Percentiles rank a stretch among this genome's conserved stretches.
phyloP scores from a whole-genome alignment of 2,797 vertebrate genomes.

The Orestias chungarensis region DNA sequence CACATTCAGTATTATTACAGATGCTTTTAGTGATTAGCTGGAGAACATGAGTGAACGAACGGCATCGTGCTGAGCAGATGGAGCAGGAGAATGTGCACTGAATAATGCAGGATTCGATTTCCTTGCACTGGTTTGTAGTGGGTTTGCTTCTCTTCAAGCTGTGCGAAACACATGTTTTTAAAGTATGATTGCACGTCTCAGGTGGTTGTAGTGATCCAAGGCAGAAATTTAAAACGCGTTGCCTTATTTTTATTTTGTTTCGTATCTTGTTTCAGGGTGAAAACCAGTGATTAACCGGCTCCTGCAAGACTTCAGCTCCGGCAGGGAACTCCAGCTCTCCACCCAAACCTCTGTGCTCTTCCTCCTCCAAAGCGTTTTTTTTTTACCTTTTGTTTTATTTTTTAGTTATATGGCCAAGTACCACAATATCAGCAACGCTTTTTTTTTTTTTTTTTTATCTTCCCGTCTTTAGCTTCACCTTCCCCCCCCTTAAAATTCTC shows the following conservation, averaged over 20 bases:
- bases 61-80: no score
- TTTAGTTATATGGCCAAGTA: conserved; percentile 7
- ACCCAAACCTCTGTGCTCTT: conserved; percentile 30
- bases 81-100: no score
- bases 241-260: conserved; percentile 18
- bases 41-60: no score
- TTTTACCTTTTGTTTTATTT: neutral
- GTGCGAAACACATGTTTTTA: neutral
- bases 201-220: neutral
- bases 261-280: conserved; percentile 70
- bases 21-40: no score
- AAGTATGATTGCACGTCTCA: neutral
- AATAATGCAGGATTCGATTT: neutral
- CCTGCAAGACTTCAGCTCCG: conserved; percentile 34
- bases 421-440: conserved; percentile 10
- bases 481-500: conserved; percentile 10
- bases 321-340: conserved; percentile 73
- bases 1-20: neutral
- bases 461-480: neutral
- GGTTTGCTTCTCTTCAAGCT: neutral
- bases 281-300: conserved; percentile 77
- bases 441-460: neutral
- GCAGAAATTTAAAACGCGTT: neutral
- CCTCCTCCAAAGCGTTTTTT: conserved; percentile 10
- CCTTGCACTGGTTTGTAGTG: neutral